Base-by-base conservation (phyloP, 2,797 vertebrate genomes). In the Pampus argenteus region DNA sequence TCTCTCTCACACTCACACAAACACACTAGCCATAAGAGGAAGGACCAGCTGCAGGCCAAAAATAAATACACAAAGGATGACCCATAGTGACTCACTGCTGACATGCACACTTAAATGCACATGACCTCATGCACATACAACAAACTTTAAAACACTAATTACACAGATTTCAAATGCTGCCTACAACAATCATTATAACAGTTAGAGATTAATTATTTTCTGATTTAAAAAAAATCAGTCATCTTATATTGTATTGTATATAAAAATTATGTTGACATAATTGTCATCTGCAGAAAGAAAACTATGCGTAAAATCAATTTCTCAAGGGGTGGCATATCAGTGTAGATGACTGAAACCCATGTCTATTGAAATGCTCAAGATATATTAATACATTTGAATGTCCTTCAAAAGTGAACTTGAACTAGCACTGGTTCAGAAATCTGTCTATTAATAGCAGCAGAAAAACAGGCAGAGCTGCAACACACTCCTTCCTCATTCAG, bases 51-150 rank as follows among this genome's bases (percentile, higher is more conserved):
- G 91, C 83, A 83, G 66, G 60, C 81, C 88, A 81, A 82, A 91
- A 91, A 92, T 92, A 93, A 90, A 91, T 82, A 88, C 81, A 90
- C 87, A 89, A 89, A 88, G 78, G 57, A 83, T 84, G 89, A 88
- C 80, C 89, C 75, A 76, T 36, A 61, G 85, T 90, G 82, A 89
- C 74, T 90, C 80, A 83, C 42, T 82, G 86, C 86, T 89, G 88
- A 90, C 88, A 90, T 78, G 71, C 59, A 45, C 77, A 83, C 29
- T 77, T 76, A 66, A 56, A 80, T 74, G 71, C 81, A 79, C 59
- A 71, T 55, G 67, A 83, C 61, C 68, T 62, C 36, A 44, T 29
- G n/a, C 18, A 26, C 25, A 63, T 34, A 56, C 9, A 60, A 45
- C 25, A 68, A 59, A 71, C 20, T 17, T 40, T 38, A 34, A 82